Evolutionary conservation across 2,888 invertebrate species (phyloP).

Genomic region (Trachelus stipa): DNA sequence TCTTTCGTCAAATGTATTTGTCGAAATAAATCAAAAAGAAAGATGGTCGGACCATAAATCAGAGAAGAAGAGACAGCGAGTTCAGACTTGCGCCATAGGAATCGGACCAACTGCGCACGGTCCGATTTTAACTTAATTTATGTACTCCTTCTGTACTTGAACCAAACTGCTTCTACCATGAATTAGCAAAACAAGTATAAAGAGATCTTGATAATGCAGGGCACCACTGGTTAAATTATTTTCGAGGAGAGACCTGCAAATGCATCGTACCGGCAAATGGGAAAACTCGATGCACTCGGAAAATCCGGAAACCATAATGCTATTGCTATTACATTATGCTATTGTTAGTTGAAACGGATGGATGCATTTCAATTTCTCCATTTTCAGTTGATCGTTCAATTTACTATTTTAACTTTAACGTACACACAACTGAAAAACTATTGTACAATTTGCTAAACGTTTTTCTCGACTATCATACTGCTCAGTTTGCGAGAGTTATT

Average conservation of each 20-base stretch:
- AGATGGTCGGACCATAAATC: conserved; percentile 52
- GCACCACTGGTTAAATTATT: background rate
- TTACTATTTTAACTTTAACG: too few relatives aligned
- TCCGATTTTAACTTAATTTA: conserved; percentile 49
- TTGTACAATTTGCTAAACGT: too few relatives aligned
- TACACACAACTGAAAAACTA: too few relatives aligned
- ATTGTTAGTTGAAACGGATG: too few relatives aligned
- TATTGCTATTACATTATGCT: too few relatives aligned
- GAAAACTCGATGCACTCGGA: background rate
- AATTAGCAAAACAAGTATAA: background rate
- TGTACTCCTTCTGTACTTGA: conserved; percentile 43
- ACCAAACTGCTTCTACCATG: background rate
- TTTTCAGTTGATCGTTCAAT: too few relatives aligned
- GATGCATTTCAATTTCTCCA: too few relatives aligned
- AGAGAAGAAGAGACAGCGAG: conserved; percentile 43
- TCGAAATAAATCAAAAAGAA: conserved; percentile 38
- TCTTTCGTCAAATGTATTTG: background rate
- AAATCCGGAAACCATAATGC: background rate
- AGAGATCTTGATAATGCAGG: background rate
- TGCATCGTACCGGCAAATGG: background rate
- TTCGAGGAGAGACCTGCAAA: background rate
- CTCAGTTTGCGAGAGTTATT: too few relatives aligned
- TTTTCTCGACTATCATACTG: too few relatives aligned
- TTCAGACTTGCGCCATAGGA: conserved; percentile 19
- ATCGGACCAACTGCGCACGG: conserved; percentile 17